A percentile compares a stretch with the other conserved stretches of the same genome.
phyloP scores from a whole-genome alignment of 2,888 invertebrate species.

The Selenia dentaria region DNA sequence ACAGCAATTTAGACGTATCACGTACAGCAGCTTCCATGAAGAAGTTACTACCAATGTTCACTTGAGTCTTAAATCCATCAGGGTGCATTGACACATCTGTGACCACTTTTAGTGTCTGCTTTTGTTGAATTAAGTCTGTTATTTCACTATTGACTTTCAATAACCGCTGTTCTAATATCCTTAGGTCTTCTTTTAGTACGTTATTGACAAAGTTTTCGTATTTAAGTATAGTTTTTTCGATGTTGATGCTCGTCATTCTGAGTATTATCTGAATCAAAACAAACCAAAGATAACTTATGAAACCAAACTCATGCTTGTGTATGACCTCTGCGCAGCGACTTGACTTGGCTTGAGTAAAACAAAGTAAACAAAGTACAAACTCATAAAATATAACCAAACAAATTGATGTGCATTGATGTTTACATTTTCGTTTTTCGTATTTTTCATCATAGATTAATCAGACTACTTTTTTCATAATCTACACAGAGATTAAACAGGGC shows the following conservation, averaged over 20 bases:
- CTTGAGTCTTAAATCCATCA: constrained; percentile 72
- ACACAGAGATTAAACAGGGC: too few relatives aligned
- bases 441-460: too few relatives aligned
- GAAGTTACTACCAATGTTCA: constrained; percentile 94
- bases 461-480: too few relatives aligned
- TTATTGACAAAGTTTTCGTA: constrained; percentile 93
- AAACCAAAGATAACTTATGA: too few relatives aligned
- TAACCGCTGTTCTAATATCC: constrained; percentile 83
- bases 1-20: constrained; percentile 86
- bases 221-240: constrained; percentile 53
- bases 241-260: neutral
- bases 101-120: constrained; percentile 88
- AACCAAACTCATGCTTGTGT: too few relatives aligned
- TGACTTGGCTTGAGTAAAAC: too few relatives aligned
- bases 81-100: constrained; percentile 80
- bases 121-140: constrained; percentile 89
- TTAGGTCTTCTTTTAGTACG: constrained; percentile 89
- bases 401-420: too few relatives aligned
- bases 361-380: too few relatives aligned
- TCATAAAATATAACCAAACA: too few relatives aligned
- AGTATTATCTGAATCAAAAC: too few relatives aligned
- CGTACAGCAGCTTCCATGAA: constrained; percentile 91
- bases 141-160: constrained; percentile 87
- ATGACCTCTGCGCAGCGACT: too few relatives aligned
- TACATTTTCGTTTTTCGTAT: too few relatives aligned